Percentiles rank a stretch among this genome's conserved stretches.
Conservation (phyloP, 2,797 vertebrate species). For the Ctenopoma multispine region DNA sequence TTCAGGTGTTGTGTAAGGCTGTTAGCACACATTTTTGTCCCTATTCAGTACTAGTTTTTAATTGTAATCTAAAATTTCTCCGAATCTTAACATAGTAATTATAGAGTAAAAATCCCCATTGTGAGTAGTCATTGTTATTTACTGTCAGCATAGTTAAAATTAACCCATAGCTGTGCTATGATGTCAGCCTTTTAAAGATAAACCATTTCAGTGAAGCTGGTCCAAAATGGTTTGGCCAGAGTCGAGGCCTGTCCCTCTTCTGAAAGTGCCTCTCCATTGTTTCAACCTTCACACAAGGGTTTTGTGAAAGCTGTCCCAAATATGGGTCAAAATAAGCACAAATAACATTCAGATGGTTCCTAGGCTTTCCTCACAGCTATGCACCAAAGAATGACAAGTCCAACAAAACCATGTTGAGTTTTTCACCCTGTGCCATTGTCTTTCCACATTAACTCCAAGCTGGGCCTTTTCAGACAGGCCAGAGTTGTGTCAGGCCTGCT, state of each 20-base stretch:
- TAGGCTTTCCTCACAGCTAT: constrained; percentile 85
- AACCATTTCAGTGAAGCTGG: constrained; percentile 68
- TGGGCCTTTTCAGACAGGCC: constrained; percentile 85
- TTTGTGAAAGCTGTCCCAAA: constrained; percentile 84
- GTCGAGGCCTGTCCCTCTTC: constrained; percentile 74
- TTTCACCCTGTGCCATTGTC: constrained; percentile 86
- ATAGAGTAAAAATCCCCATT: constrained; percentile 21
- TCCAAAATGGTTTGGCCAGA: constrained; percentile 79
- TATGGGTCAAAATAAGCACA: constrained; percentile 85
- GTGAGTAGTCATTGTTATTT: constrained; percentile 21
- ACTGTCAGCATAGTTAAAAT: constrained; percentile 54
- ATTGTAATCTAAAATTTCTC: constrained; percentile 4
- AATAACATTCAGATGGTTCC: constrained; percentile 88
- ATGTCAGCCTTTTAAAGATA: constrained; percentile 78
- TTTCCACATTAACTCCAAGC: constrained; percentile 87
- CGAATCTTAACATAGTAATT: neutral
- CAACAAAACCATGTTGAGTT: constrained; percentile 87
- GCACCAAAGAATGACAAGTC: constrained; percentile 87
- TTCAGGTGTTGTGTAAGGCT: constrained; percentile 9
- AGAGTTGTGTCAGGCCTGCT: constrained; percentile 85
- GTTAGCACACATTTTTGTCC: constrained; percentile 2
- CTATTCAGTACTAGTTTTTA: neutral
- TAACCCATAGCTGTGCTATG: constrained; percentile 62
- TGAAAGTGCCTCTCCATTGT: constrained; percentile 83
- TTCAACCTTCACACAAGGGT: constrained; percentile 75